Base-by-base conservation (phyloP, 2,797 vertebrate genomes). In the Sciurus vulgaris region DNA sequence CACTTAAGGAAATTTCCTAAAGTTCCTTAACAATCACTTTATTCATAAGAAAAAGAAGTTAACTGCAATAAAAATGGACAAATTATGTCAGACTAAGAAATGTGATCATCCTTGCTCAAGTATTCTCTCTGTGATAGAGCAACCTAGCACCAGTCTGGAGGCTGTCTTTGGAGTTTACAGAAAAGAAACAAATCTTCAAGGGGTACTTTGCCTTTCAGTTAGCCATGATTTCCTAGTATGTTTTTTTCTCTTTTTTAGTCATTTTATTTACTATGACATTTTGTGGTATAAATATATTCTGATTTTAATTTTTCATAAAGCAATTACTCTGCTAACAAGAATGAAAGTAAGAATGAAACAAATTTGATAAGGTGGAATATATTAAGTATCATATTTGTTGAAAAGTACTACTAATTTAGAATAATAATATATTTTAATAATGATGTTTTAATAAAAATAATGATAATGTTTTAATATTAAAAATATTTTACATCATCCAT, bases 271-370 rank as follows among this genome's bases (percentile, higher is more conserved):
- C 97, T 96, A 91, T 95, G 72, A 61, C 11, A 97, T 95, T 97
- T 97, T 94, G 94, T 97, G 93, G 93, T 95, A 76, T 97, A 96
- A 97, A 96, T 56, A 97, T 91, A 96, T 96, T 93, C 18, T 96
- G 91, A 93, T 65, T 96, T 93, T 95, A 94, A 92, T 61, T 96
- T 84, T 41, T 97, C 47, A 61, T 84, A 96, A 95, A 96, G 94
- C 85, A 93, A 93, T 96, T 97, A 97, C 54, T 95, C 87, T 28
- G 10, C 33, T 95, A 95, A 95, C 83, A 95, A 97, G 92, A 92
- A 95, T 97, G 97, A 97, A 87, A 97, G 96, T 93, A 93, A 95
- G 93, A 70, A 33, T 98, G 70, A 98, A 98, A 97, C 89, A 96
- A 94, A 94, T 94, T 56, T 70, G 70, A 97, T 96, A 95, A 98